Evolutionary conservation across 2,888 invertebrate species (phyloP), one percentile per base, ranked within the genome.

Genomic region (Trachelus troglodyta): DNA sequence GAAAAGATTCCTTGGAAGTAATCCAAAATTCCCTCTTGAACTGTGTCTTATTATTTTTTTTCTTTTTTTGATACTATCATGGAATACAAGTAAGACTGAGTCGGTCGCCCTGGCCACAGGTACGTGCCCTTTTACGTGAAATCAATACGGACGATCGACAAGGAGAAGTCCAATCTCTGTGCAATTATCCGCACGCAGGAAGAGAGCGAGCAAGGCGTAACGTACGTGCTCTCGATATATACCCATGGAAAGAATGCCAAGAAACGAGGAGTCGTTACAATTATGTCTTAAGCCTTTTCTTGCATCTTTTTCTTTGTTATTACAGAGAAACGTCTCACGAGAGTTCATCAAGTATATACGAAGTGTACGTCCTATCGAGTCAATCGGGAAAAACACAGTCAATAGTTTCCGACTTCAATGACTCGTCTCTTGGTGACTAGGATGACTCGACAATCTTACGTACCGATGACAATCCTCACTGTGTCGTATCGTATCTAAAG

Each of bases 161-260:
- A 71, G 71, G 71, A 71, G 34, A 71, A 34, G 71, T 71, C 71
- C 31, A 71, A 71, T 71, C 71, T 71, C 71, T 23, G 33, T 12
- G 71, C 71, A 71, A 71, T 71, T 71, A 71, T 71, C 71, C 71
- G 71, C 71, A 71, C 71, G 71, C 71, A 34, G 71, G 71, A 71
- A 71, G 15, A 34, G 30, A 71, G 71, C 31, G 31, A 33, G 56
- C 23, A 31, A 34, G 71, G 71, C 71, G 71, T 33, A 71, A 34
- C 31, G 34, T 71, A 71, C 71, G 31, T 34, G 71, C 31, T 33
- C 71, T 33, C 71, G 11, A 31, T 31, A 71, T 71, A 15, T 34
- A 34, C 12, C 71, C 12, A 11, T 11, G 30, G 12, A 71, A 33
- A 15, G 71, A 71, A 71, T 71, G 34, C 34, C 34, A 33, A 33